Base-by-base conservation (phyloP, 2,888 invertebrate species). In the Melolontha melolontha region DNA sequence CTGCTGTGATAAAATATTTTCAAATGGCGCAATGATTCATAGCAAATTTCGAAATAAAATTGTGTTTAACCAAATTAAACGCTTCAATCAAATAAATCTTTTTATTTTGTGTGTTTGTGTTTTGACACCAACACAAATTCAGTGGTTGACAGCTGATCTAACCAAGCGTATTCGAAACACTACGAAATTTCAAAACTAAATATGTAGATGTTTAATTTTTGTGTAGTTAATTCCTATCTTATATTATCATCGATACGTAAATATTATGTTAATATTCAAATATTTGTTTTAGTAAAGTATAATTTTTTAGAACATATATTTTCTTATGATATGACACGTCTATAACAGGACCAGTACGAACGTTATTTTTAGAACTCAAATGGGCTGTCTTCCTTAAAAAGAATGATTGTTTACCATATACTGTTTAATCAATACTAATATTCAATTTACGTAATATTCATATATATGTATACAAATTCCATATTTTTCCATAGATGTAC, bases 71-170 rank as follows among this genome's bases (percentile, higher is more conserved):
- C 17, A 52, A 54, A 64, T 52, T 62, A 47, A 64, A 27, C 52
- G 52, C 12, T 52, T 29, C 42, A 40, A 64, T 27, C 16, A 34
- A 44, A 44, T 47, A 51, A 52, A 14, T 52, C 14, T 42, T 16
- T 54, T 59, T 62, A 59, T 62, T 49, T 62, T 51, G 59, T 51
- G 41, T 49, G 42, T 51, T 51, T 59, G 59, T 66, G 47, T 66
- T 66, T 66, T 66, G 66, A 66, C 66, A 57, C 50, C 66, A 14
- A 52, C 59, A 22, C 59, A 17, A 42, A 50, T 41, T 49, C 34
- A 41, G 66, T 66, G 66, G 66, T 66, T 66, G 66, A 66, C 66
- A 66, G 59, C 66, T 66, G 66, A 66, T 62, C 42, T 4, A 42
- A 44, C 42, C 57, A 64, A 51, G 51, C 41, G 41, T 40, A 27